Evolutionary conservation across 2,113 vertebrate genomes (phyloP), one percentile per base, ranked within the genome.

Genomic region (Zootoca vivipara): DNA sequence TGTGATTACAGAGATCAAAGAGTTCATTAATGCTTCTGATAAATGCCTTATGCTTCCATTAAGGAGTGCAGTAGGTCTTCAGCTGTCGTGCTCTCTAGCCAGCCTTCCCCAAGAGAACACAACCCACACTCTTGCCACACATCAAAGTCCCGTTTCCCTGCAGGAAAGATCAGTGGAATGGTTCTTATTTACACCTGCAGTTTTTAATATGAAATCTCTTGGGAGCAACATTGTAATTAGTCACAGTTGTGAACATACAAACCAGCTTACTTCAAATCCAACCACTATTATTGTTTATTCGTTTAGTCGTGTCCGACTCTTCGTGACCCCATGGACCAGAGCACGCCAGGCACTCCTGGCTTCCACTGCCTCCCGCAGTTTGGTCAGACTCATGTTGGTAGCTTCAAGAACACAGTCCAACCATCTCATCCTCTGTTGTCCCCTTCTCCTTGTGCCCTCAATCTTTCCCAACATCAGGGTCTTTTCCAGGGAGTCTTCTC

Each of bases 1-100:
- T 91, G 82, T 91, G 92, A 96, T 95, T 92, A 94, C 78, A 88
- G 85, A 85, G 91, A 91, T 92, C 90, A 93, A 87, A 91, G 91
- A 8, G 89, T 81, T 94, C 83, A 74, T 91, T 88, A 58, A 16
- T 87, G 78, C 81, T 92, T 93, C 85, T 40, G 85, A 85, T 88
- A 80, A 92, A 88, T 4, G 62, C 67, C 82, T 86, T 62, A n/a
- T 87, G 85, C 28, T 15, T 87, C 69, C 85, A 22, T 85, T 83
- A 87, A 78, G 56, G 67, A 73, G 88, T 90, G 2, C 28, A 85
- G 33, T n/a, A 24, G 65, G 8, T 85, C 89, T 90, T 75, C 84
- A 69, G 40, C 35, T 78, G 75, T 83, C 78, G 46, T 7, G 28
- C 75, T 33, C 80, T 80, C 8, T 75, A 89, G n/a, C 88, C 85